Conservation (phyloP, 2,888 invertebrate species). For the Spisula subtruncata region DNA sequence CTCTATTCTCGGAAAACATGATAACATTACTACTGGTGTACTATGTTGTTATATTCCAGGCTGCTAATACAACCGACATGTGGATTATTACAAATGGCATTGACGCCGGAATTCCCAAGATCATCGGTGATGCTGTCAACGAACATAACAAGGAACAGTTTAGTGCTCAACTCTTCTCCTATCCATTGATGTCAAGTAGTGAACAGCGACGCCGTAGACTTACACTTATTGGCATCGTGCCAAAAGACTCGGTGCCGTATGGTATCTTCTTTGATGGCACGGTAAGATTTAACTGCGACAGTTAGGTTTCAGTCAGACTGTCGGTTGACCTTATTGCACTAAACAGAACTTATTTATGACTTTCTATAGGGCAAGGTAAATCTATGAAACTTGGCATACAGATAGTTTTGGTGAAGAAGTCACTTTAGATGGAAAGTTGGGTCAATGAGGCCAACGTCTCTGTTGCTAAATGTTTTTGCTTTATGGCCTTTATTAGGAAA, state of each 20-base stretch:
- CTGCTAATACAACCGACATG: conserved; percentile 86
- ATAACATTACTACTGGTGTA: no score
- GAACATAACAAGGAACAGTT: conserved; percentile 82
- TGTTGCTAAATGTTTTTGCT: no score
- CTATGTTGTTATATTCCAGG: conserved; percentile 70
- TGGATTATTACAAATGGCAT: conserved; percentile 87
- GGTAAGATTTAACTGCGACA: conserved; percentile 63
- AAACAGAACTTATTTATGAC: no score
- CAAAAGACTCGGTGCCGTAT: conserved; percentile 77
- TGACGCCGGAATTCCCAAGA: conserved; percentile 84
- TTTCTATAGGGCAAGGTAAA: no score
- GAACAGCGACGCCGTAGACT: conserved; percentile 75
- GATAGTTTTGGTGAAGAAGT: no score
- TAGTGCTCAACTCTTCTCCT: conserved; percentile 65
- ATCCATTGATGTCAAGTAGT: conserved; percentile 55
- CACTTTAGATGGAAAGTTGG: no score
- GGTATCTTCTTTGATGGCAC: conserved; percentile 74
- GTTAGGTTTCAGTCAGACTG: not conserved
- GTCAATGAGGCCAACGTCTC: no score
- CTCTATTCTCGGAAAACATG: no score
- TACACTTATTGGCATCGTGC: conserved; percentile 84
- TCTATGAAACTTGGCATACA: no score
- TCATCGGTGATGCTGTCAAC: conserved; percentile 86
- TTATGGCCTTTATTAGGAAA: no score
- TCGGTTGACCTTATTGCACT: not conserved